These are phyloP conservation scores for Rosalia funebris DNA, from an alignment of 2,888 invertebrate species.

Conservation along the genomic window DNA sequence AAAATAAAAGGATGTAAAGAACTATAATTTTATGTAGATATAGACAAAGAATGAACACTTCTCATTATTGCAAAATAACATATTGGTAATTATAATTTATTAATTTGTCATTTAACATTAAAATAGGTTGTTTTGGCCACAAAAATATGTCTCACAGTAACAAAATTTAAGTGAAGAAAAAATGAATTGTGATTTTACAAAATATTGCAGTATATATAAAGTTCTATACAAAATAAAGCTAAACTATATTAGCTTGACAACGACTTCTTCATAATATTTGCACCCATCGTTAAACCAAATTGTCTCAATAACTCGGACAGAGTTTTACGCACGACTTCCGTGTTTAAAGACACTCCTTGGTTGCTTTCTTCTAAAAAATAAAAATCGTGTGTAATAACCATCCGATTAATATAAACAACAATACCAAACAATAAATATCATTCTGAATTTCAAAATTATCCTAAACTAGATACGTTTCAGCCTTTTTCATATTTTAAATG, in stretches of 20 bases:
- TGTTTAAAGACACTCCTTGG: slow-evolving; percentile 53
- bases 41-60: too few species aligned
- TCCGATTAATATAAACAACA: too few species aligned
- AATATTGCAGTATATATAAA: slow-evolving; percentile 28
- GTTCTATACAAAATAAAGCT: slow-evolving; percentile 27
- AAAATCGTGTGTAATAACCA: slow-evolving; percentile 3
- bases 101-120: slow-evolving; percentile 10
- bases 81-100: not conserved
- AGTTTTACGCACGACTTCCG: slow-evolving; percentile 57
- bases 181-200: slow-evolving; percentile 14
- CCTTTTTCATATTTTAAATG: too few species aligned
- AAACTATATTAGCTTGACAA: slow-evolving; percentile 25
- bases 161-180: not conserved
- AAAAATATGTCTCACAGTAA: slow-evolving; percentile 18
- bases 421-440: too few species aligned
- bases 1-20: too few species aligned
- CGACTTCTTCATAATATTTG: slow-evolving; percentile 53
- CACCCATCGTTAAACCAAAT: slow-evolving; percentile 57
- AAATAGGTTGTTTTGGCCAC: slow-evolving; percentile 14
- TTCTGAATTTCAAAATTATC: too few species aligned
- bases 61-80: too few species aligned
- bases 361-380: slow-evolving; percentile 40
- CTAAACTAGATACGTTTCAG: too few species aligned
- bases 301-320: slow-evolving; percentile 56
- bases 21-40: too few species aligned